Evolutionary conservation across 2,888 invertebrate genomes (phyloP), one percentile per base, ranked within the genome.

Genomic region (Agriotes lineatus): DNA sequence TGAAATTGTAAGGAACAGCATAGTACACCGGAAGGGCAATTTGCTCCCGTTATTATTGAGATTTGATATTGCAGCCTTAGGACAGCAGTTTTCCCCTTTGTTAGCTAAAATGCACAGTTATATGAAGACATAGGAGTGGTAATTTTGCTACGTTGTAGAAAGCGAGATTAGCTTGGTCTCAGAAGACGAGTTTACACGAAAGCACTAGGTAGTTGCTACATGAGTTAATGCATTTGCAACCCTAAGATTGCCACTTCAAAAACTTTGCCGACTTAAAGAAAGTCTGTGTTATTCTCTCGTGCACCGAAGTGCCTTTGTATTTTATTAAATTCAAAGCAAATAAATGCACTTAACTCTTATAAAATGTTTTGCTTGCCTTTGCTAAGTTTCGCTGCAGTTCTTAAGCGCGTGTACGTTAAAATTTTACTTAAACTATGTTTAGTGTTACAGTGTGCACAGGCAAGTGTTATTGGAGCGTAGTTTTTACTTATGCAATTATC

Each of bases 21-120:
- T 57, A 57, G 22, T 57, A 57, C n/a, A 57, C 39, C 56, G 20
- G 33, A 57, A 57, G 22, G 12, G 56, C 56, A 57, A 57, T 57
- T 57, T 57, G 37, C 56, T 57, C 56, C 20, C 39, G n/a, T 57
- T 57, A 57, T 57, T 57, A 57, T 57, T 57, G 39, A 57, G 56
- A 57, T 57, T 57, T 57, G 56, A 57, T 39, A 57, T 19, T 57
- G 37, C 52, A 52, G 52, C 56, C 39, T 39, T 39, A 39, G 20
- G 19, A 57, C 56, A 20, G 37, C 20, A 12, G 22, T 39, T 12
- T 9, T 18, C 37, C 39, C 56, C 14, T 18, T 33, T 12, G 20
- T 22, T 33, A 22, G 16, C 44, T 58, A 44, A 58, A 58, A 58
- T 58, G 58, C 25, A 37, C 18, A 58, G 39, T 44, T 44, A 44